Conservation (phyloP, 2,888 invertebrate species). For the Hyppa rectilinea region DNA sequence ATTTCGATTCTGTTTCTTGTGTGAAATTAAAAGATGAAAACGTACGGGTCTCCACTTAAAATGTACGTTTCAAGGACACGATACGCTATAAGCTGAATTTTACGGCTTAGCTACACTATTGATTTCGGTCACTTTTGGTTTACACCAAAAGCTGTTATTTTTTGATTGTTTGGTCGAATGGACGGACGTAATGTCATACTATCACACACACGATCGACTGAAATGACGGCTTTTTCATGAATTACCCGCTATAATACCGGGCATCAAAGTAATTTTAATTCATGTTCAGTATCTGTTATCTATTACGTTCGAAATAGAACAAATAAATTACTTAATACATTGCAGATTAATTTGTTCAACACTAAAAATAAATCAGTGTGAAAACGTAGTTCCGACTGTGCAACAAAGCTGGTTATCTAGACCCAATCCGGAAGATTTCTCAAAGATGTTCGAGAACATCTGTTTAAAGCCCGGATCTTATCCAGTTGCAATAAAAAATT, state of each 20-base stretch:
- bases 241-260: conserved; percentile 1
- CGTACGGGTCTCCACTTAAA: conserved; percentile 33
- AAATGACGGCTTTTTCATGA: conserved; percentile 23
- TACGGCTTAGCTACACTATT: conserved; percentile 44
- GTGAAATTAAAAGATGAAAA: conserved; percentile 30
- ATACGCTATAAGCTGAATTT: conserved; percentile 45
- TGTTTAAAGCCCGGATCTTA: conserved; percentile 26
- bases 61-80: conserved; percentile 49
- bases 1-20: conserved; percentile 15
- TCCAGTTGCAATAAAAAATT: conserved; percentile 43
- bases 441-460: conserved; percentile 32
- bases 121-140: conserved; percentile 48
- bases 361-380: not conserved
- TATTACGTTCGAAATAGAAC: conserved; percentile 4
- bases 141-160: no score
- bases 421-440: conserved; percentile 27
- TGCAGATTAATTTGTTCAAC: not conserved
- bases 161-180: conserved; percentile 44
- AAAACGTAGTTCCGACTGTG: not conserved
- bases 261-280: conserved; percentile 5
- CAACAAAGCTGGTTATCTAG: conserved; percentile 2
- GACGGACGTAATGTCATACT: conserved; percentile 18
- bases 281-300: not conserved
- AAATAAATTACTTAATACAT: not conserved
- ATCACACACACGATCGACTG: conserved; percentile 26